phyloP scores from a whole-genome alignment of 2,888 invertebrate genomes.

The Noctua pronuba region DNA sequence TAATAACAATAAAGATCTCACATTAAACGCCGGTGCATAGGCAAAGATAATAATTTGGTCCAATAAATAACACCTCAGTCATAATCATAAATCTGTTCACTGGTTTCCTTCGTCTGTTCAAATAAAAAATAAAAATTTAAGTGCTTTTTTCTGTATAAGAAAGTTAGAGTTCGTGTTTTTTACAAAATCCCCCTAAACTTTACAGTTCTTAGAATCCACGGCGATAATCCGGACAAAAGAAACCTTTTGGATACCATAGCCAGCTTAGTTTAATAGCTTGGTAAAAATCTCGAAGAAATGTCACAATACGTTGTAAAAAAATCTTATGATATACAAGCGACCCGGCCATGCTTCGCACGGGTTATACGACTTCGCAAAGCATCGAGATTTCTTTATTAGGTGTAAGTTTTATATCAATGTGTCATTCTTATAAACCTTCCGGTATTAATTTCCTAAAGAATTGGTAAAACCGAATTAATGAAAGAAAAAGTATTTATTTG shows the following conservation, averaged over 20 bases:
- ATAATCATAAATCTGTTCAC: slow-evolving; percentile 63
- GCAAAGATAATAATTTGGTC: slow-evolving; percentile 61
- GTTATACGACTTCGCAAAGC: slow-evolving; percentile 2
- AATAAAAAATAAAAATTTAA: slow-evolving; percentile 63
- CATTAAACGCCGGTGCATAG: slow-evolving; percentile 48
- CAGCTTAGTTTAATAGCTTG: slow-evolving; percentile 15
- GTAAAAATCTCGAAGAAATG: slow-evolving; percentile 23
- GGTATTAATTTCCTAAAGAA: neutral
- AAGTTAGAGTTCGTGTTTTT: slow-evolving; percentile 62
- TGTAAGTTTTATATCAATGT: neutral
- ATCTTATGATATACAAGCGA: neutral
- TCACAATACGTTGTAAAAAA: slow-evolving; percentile 4
- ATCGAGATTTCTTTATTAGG: neutral
- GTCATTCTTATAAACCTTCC: neutral
- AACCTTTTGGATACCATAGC: slow-evolving; percentile 36
- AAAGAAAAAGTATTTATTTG: too few species aligned
- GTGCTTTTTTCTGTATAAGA: slow-evolving; percentile 67
- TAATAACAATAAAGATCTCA: slow-evolving; percentile 57
- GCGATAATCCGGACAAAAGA: slow-evolving; percentile 47
- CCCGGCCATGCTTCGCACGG: neutral
- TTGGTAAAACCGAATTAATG: neutral
- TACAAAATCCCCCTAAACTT: slow-evolving; percentile 51
- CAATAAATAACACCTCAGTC: slow-evolving; percentile 64
- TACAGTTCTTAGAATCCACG: slow-evolving; percentile 41
- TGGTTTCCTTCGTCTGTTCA: slow-evolving; percentile 49